Conservation (phyloP, 1,140 invertebrate species). For the Globodera rostochiensis region DNA sequence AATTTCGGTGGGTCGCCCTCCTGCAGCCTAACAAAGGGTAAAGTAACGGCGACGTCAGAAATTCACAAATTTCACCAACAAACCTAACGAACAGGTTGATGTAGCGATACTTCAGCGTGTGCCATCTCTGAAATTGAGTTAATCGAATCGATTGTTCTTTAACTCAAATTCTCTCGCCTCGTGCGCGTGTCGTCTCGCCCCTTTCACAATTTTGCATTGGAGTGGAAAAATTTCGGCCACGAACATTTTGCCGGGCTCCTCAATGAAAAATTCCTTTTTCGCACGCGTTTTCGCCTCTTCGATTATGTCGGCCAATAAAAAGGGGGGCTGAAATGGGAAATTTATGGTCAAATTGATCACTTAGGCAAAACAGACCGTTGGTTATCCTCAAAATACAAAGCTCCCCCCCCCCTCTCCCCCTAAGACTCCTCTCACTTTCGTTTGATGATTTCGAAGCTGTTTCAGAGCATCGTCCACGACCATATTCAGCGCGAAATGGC, state of each 20-base stretch:
- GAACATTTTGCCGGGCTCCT: conserved; percentile 58
- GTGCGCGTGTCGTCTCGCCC: conserved; percentile 57
- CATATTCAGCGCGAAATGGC: conserved; percentile 58
- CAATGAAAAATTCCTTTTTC: conserved; percentile 57
- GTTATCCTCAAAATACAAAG: neutral
- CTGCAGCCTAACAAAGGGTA: conserved; percentile 51
- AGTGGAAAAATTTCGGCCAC: conserved; percentile 60
- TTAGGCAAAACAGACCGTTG: neutral
- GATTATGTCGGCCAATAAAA: conserved; percentile 55
- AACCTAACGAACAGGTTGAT: conserved; percentile 59
- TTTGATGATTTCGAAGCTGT: conserved; percentile 52
- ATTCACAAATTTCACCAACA: conserved; percentile 23
- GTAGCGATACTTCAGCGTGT: conserved; percentile 57
- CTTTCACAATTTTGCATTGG: conserved; percentile 61
- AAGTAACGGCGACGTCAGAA: conserved; percentile 12
- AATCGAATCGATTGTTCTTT: neutral
- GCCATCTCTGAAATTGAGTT: conserved; percentile 39
- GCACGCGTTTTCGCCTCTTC: conserved; percentile 58
- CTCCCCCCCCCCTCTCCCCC: no score
- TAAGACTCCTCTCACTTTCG: conserved; percentile 39
- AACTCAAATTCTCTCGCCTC: conserved; percentile 34
- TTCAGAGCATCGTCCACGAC: conserved; percentile 60
- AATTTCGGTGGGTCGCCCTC: conserved; percentile 52
- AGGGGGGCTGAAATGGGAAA: conserved; percentile 44
- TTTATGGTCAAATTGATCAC: no score